Percentiles rank a stretch among this genome's conserved stretches.
These are phyloP conservation scores for Trichoplusia ni DNA, from an alignment of 1,140 invertebrate genomes.

Conservation along the genomic window DNA sequence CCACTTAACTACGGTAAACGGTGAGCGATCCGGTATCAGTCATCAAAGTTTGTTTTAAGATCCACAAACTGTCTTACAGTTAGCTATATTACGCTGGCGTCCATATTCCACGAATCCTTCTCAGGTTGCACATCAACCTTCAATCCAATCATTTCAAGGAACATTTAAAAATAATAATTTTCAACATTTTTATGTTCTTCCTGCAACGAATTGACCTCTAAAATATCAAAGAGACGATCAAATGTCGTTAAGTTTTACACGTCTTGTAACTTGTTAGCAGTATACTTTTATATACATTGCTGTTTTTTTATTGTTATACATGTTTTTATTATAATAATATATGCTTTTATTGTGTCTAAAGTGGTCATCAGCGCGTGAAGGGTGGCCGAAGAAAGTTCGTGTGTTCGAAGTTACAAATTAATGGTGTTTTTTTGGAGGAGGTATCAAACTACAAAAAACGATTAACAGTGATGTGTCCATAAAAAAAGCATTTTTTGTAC, in stretches of 20 bases:
- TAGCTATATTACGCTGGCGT: too few species aligned
- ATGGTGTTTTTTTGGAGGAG: not conserved
- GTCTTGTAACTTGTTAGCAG: slow-evolving; percentile 9
- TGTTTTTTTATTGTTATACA: slow-evolving; percentile 24
- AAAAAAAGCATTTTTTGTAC: too few species aligned
- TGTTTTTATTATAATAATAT: slow-evolving; percentile 45
- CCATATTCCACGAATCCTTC: slow-evolving; percentile 9
- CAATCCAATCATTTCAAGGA: slow-evolving; percentile 13
- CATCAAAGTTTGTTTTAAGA: too few species aligned
- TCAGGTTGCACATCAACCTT: not conserved
- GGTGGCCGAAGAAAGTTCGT: slow-evolving; percentile 35
- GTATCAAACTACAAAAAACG: not conserved
- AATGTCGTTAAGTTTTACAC: slow-evolving; percentile 21
- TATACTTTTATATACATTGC: not conserved
- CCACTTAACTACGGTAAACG: too few species aligned
- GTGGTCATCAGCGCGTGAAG: slow-evolving; percentile 42
- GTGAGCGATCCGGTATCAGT: too few species aligned
- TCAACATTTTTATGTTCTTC: slow-evolving; percentile 7
- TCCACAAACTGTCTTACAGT: too few species aligned
- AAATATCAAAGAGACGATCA: not conserved
- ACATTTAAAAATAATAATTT: slow-evolving; percentile 19
- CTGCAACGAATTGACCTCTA: slow-evolving; percentile 8
- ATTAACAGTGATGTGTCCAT: too few species aligned
- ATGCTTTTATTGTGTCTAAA: slow-evolving; percentile 43
- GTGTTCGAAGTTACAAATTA: slow-evolving; percentile 15